Percentiles rank a stretch among this genome's conserved stretches.
These are phyloP conservation scores for Pomacea canaliculata DNA, from an alignment of 2,888 invertebrate species.

Conservation along the genomic window DNA sequence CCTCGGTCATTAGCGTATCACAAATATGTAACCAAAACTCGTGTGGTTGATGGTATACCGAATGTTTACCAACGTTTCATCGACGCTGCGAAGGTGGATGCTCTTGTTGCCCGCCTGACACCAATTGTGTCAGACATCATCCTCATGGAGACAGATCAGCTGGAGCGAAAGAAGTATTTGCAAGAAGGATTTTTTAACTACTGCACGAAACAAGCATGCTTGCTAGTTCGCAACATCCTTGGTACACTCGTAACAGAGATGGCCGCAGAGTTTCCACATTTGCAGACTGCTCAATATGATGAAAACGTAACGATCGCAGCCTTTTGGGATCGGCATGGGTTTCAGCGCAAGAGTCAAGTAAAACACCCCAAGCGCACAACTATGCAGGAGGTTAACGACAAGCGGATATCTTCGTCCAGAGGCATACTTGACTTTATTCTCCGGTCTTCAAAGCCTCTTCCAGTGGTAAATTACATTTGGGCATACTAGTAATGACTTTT, in stretches of 20 bases:
- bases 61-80: constrained; percentile 73
- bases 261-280: constrained; percentile 44
- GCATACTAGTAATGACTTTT: too few species aligned
- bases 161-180: constrained; percentile 12
- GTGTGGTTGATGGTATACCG: constrained; percentile 78
- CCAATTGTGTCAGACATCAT: constrained; percentile 24
- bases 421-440: constrained; percentile 77
- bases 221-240: constrained; percentile 31
- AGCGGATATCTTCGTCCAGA: constrained; percentile 8
- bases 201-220: constrained; percentile 3
- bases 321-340: constrained; percentile 77
- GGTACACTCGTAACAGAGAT: constrained; percentile 32
- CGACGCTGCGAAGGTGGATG: constrained; percentile 74
- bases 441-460: constrained; percentile 79
- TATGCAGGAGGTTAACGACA: constrained; percentile 26
- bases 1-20: constrained; percentile 74
- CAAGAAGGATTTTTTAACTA: constrained; percentile 7
- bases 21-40: constrained; percentile 84
- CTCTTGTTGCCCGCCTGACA: constrained; percentile 69
- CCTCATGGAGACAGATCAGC: constrained; percentile 25
- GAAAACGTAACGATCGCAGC: constrained; percentile 85
- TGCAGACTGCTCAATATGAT: constrained; percentile 75
- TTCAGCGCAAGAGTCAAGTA: constrained; percentile 31
- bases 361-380: constrained; percentile 20
- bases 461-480: constrained; percentile 70